Base-by-base conservation (phyloP, 2,888 invertebrate genomes). In the Sturmia bella region DNA sequence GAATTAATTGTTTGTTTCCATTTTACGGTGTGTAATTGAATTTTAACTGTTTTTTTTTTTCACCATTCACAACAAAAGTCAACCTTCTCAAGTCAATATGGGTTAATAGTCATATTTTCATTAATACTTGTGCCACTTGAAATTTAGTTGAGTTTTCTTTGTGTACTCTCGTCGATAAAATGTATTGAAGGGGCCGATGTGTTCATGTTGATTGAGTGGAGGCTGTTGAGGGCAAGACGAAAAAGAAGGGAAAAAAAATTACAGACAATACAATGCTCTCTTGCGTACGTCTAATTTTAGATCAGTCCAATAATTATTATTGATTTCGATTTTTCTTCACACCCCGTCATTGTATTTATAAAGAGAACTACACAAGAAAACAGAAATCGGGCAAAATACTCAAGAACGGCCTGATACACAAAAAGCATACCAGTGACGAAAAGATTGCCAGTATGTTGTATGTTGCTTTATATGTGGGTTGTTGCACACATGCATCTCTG, bases 261-360 rank as follows among this genome's bases (percentile, higher is more conserved):
- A 11, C 11, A 68, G 59, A 76, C 68, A 61, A 59, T 45, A 69
- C 19, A 73, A 39, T 63, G 32, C 64, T 74, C 74, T 74, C 78
- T 74, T 77, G 52, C 64, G 81, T 70, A 59, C 50, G 48, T 88
- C 90, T 90, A 89, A 89, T 89, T 89, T 90, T 89, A 89, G 89
- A 88, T 86, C 87, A 88, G 87, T 86, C 86, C 87, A 88, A 89
- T 88, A 88, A 87, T 86, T 69, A 80, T 81, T 85, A 85, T 89
- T 88, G 89, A 89, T 89, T 89, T 88, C 86, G 61, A 87, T 87
- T 87, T 87, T 88, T 86, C 84, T 85, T 84, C 84, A 24, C 17
- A 24, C 41, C 21, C 19, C 52, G 45, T 15, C n/a, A 45, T 45
- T 39, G 69, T 15, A 50, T 66, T 70, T 52, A 52, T 73, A 63